Evolutionary conservation across 2,888 invertebrate genomes (phyloP), one percentile per base, ranked within the genome.

Genomic region (Athalia rosae): DNA sequence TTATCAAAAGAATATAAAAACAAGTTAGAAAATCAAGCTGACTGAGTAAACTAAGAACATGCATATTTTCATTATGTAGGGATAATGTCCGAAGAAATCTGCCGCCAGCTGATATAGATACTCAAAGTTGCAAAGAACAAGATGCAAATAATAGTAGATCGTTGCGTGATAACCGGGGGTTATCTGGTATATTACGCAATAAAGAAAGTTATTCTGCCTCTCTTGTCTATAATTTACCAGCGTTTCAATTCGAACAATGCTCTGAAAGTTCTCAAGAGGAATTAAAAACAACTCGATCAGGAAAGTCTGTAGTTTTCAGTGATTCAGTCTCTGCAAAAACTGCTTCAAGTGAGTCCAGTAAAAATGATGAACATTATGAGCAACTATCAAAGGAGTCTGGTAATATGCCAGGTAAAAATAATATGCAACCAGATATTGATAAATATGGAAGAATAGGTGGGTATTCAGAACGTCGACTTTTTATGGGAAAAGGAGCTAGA

Each of bases 401-500:
- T 63, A 47, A 79, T 78, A 45, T 66, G 77, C 53, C 79, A 76
- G 9, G 80, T 81, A 28, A 76, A 71, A 66, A 79, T 69, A 15
- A 13, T 69, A 69, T 15, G 13, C 78, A 79, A 67, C 59, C 59
- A 59, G 69, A 8, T 73, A 76, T 79, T 47, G 84, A 87, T 62
- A 80, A 83, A 58, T 83, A 62, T 71, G 81, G 80, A 11, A 80
- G 81, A 79, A 45, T 80, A 4, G 81, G 81, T 56, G 82, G 82
- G 2, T 81, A 71, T n/a, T 79, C 78, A 47, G 82, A 82, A 43
- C 79, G 79, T 61, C 81, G 80, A 43, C 6, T 81, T 64, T 81
- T 79, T 28, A 80, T 81, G 80, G 85, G 82, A 6, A 82, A 78
- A 76, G 84, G 82, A n/a, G 80, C 80, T 9, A 79, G 82, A 79